A percentile compares a stretch with the other conserved stretches of the same genome.
These are phyloP conservation scores for Meteorus colon DNA, from an alignment of 2,888 invertebrate genomes.

Conservation along the genomic window DNA sequence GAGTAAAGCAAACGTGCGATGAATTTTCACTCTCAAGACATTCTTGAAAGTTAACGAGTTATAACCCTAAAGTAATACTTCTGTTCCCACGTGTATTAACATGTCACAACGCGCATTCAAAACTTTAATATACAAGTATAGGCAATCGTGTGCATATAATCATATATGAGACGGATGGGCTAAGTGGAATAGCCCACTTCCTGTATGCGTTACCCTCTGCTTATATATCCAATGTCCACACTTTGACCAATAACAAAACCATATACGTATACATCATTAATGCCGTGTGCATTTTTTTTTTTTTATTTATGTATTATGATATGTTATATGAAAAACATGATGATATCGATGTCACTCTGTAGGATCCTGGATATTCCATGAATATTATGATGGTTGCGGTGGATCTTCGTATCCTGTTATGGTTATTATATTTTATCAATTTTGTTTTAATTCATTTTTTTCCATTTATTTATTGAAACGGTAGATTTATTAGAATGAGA, in stretches of 20 bases:
- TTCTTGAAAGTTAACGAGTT: slow-evolving; percentile 31
- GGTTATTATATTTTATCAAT: background rate
- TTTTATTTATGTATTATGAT: background rate
- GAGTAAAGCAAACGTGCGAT: slow-evolving; percentile 65
- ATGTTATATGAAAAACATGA: background rate
- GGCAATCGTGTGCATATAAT: background rate
- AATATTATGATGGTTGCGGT: slow-evolving; percentile 69
- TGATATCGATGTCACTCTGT: slow-evolving; percentile 35
- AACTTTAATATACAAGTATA: background rate
- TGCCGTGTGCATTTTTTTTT: background rate
- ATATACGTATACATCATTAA: background rate
- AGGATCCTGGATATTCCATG: slow-evolving; percentile 61
- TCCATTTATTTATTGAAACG: background rate
- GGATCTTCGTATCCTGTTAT: slow-evolving; percentile 67
- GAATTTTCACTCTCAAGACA: slow-evolving; percentile 55
- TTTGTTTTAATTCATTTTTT: background rate
- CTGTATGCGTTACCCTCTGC: slow-evolving; percentile 6
- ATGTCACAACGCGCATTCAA: slow-evolving; percentile 19
- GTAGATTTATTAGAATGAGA: background rate
- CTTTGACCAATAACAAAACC: background rate
- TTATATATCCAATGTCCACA: slow-evolving; percentile 13
- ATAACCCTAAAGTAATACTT: slow-evolving; percentile 28
- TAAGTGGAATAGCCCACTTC: slow-evolving; percentile 25
- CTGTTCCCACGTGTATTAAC: slow-evolving; percentile 27
- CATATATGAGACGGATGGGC: background rate